A percentile compares a stretch with the other conserved stretches of the same genome.
Conservation (phyloP, 2,113 vertebrate species). For the Sterna hirundo region DNA sequence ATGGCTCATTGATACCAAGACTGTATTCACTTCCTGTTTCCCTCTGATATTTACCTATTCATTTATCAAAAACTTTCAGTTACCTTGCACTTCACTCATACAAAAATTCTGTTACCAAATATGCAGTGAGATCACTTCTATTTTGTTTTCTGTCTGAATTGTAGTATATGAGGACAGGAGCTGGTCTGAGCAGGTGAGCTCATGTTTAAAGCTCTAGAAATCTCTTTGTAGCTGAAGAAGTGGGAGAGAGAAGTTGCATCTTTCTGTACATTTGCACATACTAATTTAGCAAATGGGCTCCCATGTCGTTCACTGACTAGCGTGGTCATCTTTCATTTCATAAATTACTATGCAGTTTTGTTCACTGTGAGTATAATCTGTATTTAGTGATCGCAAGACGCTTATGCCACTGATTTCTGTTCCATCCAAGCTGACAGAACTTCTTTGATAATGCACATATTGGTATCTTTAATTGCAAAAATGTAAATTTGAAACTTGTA, state of each 20-base stretch:
- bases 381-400: slow-evolving; percentile 72
- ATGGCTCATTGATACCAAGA: background rate
- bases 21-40: background rate
- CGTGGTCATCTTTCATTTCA: slow-evolving; percentile 71
- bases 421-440: slow-evolving; percentile 72
- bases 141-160: slow-evolving; percentile 22
- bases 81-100: slow-evolving; percentile 34
- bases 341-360: slow-evolving; percentile 78
- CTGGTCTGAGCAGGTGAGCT: slow-evolving; percentile 26
- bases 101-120: slow-evolving; percentile 15
- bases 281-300: slow-evolving; percentile 58
- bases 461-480: slow-evolving; percentile 79
- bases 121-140: slow-evolving; percentile 46
- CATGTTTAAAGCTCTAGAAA: background rate
- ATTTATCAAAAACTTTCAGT: slow-evolving; percentile 5
- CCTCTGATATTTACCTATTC: background rate
- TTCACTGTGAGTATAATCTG: slow-evolving; percentile 78
- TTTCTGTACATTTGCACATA: slow-evolving; percentile 62
- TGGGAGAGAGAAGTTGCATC: background rate
- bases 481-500: slow-evolving; percentile 84
- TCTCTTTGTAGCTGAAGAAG: slow-evolving; percentile 14
- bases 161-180: background rate
- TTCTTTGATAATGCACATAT: slow-evolving; percentile 79
- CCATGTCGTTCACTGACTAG: slow-evolving; percentile 25
- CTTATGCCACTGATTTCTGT: slow-evolving; percentile 75